phyloP scores from a whole-genome alignment of 2,797 vertebrate species.

The Leptodactylus fallax region DNA sequence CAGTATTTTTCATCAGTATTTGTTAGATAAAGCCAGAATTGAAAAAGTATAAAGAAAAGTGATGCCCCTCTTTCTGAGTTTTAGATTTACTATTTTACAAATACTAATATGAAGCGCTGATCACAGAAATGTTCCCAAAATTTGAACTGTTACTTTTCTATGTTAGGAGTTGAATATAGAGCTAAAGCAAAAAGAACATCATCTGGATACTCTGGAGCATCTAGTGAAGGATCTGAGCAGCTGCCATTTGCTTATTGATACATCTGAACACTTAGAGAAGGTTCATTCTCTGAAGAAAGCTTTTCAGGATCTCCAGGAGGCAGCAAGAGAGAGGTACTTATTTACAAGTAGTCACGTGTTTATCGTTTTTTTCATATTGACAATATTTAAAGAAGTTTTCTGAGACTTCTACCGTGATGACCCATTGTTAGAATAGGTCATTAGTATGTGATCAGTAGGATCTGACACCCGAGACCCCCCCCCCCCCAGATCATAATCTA shows the following conservation, averaged over 20 bases:
- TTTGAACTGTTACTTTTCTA: neutral
- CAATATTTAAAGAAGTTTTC: too few species aligned
- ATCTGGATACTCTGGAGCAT: constrained; percentile 82
- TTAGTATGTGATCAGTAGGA: too few species aligned
- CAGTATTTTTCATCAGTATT: neutral
- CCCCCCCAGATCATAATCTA: too few species aligned
- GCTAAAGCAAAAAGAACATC: constrained; percentile 85
- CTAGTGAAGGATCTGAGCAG: constrained; percentile 83
- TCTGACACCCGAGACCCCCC: too few species aligned
- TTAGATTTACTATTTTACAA: neutral
- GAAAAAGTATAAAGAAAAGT: neutral
- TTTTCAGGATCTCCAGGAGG: constrained; percentile 84
- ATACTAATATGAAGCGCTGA: neutral
- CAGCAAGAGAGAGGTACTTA: constrained; percentile 83
- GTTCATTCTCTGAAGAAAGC: constrained; percentile 83
- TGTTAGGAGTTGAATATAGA: constrained; percentile 87
- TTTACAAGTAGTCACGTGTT: neutral
- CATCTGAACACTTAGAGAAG: constrained; percentile 81
- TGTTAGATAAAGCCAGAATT: neutral
- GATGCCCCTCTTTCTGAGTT: too few species aligned
- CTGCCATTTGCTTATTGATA: constrained; percentile 74
- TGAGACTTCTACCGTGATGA: too few species aligned
- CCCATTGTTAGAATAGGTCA: too few species aligned
- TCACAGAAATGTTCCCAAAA: neutral
- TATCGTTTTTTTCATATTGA: neutral